Percentiles rank a stretch among this genome's conserved stretches.
Evolutionary conservation across 2,888 invertebrate species (phyloP).

Genomic region (Nesidiocoris tenuis): DNA sequence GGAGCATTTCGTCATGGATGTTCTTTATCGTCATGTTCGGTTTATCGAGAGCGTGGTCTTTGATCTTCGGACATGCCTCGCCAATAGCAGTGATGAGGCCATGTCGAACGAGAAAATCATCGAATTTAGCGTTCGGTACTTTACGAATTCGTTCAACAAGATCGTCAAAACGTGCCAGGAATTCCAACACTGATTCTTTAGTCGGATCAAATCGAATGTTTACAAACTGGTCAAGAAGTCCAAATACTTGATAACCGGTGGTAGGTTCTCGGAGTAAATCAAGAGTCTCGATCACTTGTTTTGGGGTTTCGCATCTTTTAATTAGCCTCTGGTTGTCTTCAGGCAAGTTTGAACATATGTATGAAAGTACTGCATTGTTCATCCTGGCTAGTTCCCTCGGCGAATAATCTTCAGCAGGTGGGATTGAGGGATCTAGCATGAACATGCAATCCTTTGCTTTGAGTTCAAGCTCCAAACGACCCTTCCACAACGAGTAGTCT

Average conservation of each 20-base stretch:
- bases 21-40: not conserved
- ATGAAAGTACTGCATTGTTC: not conserved
- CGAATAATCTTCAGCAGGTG: no score
- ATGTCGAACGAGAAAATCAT: slow-evolving; percentile 18
- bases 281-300: slow-evolving; percentile 12
- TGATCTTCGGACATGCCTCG: not conserved
- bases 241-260: slow-evolving; percentile 6
- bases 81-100: slow-evolving; percentile 10
- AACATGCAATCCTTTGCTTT: not conserved
- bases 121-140: slow-evolving; percentile 6
- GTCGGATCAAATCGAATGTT: slow-evolving; percentile 3
- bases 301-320: slow-evolving; percentile 4
- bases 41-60: not conserved
- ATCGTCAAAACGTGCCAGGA: not conserved
- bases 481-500: no score
- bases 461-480: not conserved
- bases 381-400: no score
- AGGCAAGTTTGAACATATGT: slow-evolving; percentile 1
- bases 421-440: not conserved
- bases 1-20: not conserved
- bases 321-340: slow-evolving; percentile 4
- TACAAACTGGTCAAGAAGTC: slow-evolving; percentile 3
- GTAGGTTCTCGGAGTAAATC: not conserved
- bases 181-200: slow-evolving; percentile 10
- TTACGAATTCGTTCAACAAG: slow-evolving; percentile 6